Percentiles rank a stretch among this genome's conserved stretches.
Conservation (phyloP, 2,797 vertebrate genomes). For the Cynopterus sphinx region DNA sequence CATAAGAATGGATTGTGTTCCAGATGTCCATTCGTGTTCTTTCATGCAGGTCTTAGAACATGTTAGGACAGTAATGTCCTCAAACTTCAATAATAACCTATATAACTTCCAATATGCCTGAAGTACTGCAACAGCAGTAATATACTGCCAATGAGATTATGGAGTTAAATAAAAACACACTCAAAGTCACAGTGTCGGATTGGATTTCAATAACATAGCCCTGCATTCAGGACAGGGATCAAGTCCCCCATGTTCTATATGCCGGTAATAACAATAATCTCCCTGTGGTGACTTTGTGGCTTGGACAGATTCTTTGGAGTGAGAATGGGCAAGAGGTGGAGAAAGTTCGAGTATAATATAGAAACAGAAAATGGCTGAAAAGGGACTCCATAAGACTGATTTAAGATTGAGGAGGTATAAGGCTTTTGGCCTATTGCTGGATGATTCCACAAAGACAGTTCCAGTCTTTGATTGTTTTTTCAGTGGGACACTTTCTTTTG, state of each 20-base stretch:
- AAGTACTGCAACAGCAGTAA: background rate
- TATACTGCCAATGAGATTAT: background rate
- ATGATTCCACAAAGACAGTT: background rate
- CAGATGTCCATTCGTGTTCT: background rate
- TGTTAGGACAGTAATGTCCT: background rate
- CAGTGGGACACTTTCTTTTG: background rate
- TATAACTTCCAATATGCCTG: background rate
- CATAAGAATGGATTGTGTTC: background rate
- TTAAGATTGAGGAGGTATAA: background rate
- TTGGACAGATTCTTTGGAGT: background rate
- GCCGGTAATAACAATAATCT: background rate
- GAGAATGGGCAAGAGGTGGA: background rate
- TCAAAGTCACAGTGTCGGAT: background rate
- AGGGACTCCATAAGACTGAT: background rate
- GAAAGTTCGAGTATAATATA: background rate
- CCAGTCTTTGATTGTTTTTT: background rate
- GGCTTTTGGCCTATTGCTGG: background rate
- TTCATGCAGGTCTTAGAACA: background rate
- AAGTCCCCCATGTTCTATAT: background rate
- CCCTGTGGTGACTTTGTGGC: background rate
- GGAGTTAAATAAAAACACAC: background rate
- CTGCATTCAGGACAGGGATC: background rate
- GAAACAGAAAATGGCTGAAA: background rate
- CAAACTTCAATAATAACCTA: background rate
- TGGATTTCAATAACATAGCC: background rate